Evolutionary conservation across 2,797 vertebrate genomes (phyloP), one percentile per base, ranked within the genome.

Genomic region (Anguilla megastoma): DNA sequence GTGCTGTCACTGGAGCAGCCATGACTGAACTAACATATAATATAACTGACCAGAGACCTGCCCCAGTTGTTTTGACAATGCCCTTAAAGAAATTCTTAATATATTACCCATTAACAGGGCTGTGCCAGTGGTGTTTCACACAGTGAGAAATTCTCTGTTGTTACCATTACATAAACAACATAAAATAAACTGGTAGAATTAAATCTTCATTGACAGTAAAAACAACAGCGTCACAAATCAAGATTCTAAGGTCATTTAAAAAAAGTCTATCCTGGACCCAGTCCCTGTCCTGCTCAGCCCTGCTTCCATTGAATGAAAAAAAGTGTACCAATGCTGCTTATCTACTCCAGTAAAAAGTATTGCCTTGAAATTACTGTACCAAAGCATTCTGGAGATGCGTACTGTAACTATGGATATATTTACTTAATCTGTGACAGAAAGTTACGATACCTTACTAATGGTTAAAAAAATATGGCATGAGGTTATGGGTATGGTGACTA

Each of bases 11-110:
- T 33, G 21, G 18, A 41, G 56, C 63, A 50, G n/a, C 41, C 36
- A 50, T 48, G 63, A 16, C 63, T 50, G 41, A 86, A 27, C 27
- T 86, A 45, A 12, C 10, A 50, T 30, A 24, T 41, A 86, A 24
- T 30, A 74, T 63, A 60, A 86, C 69, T 60, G 80, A 60, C 88
- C 84, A 86, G 86, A 89, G 89, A 88, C 83, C 54, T 82, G 83
- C 52, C 58, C 12, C 52, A 63, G 71, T 86, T 21, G 50, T 56
- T 90, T 90, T 90, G 90, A 90, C 90, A 91, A 87, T 27, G 18
- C 21, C 71, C 52, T 82, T 24, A 54, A 79, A 69, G 27, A 83
- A 79, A 33, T 30, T 89, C 88, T 88, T 85, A n/a, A 52, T 86
- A 84, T 41, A 89, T 86, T 87, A 87, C 87, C 58, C 76, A 10